A percentile compares a stretch with the other conserved stretches of the same genome.
phyloP scores from a whole-genome alignment of 2,113 vertebrate genomes.

The Pholis gunnellus region DNA sequence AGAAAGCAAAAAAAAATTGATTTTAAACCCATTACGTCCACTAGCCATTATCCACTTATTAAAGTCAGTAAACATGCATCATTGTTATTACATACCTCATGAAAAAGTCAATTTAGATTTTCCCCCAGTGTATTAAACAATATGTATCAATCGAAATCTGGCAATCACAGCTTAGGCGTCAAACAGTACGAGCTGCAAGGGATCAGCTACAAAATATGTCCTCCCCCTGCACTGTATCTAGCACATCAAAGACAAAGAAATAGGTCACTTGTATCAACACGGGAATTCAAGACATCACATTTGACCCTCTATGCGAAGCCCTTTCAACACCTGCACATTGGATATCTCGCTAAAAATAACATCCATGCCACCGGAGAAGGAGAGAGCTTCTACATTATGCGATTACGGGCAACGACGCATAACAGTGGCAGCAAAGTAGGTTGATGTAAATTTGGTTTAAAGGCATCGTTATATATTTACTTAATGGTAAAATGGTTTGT shows the following conservation, averaged over 20 bases:
- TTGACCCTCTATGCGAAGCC: conserved; percentile 63
- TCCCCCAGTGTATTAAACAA: neutral
- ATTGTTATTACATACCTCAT: conserved; percentile 3
- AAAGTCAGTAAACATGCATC: conserved; percentile 11
- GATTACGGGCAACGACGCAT: neutral
- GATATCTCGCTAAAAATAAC: conserved; percentile 71
- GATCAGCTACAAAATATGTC: conserved; percentile 24
- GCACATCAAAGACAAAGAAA: conserved; percentile 68
- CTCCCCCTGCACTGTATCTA: conserved; percentile 56
- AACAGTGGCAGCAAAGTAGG: conserved; percentile 10
- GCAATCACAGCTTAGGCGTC: neutral
- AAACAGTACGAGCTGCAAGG: conserved; percentile 4
- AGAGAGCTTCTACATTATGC: neutral
- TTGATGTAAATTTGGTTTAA: neutral
- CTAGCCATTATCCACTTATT: conserved; percentile 5
- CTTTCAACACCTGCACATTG: conserved; percentile 68
- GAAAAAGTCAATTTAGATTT: conserved; percentile 8
- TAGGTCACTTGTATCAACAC: conserved; percentile 61
- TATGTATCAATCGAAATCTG: neutral
- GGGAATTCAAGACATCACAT: conserved; percentile 70
- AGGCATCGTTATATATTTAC: neutral
- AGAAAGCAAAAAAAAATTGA: neutral
- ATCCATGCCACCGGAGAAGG: conserved; percentile 18
- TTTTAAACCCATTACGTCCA: conserved; percentile 2
- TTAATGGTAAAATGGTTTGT: neutral